Evolutionary conservation across 2,888 invertebrate genomes (phyloP), one percentile per base, ranked within the genome.

Genomic region (Lithodes maja): DNA sequence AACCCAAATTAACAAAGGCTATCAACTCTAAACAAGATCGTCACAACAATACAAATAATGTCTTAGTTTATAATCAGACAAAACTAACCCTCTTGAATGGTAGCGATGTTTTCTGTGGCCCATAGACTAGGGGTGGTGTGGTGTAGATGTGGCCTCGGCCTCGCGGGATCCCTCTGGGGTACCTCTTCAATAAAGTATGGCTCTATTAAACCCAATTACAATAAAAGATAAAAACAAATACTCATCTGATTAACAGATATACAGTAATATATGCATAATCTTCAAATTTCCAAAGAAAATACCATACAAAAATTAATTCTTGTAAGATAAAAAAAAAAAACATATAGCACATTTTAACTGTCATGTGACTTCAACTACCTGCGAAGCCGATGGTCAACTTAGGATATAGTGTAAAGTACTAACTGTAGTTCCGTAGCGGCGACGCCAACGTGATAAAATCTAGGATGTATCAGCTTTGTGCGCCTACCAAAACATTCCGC

Each of bases 381-480:
- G 83, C 74, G 85, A 84, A 33, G 77, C 85, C 88, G 85, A 85
- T 68, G 88, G 88, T 85, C 88, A 77, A 55, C 75, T 81, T 89
- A 89, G 88, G 75, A 69, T 81, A 55, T 89, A 89, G 85, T 85
- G 77, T 85, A 89, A 89, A 89, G 81, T 89, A 75, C 74, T 81
- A 75, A 81, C 68, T 69, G 85, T 89, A 89, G 89, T 89, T 83
- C 79, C 50, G 89, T 89, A 89, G 89, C 79, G 85, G 89, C 83
- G 89, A 89, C 86, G 89, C 89, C 89, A 86, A 82, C 83, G 89
- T 89, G 89, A 89, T 88, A 84, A 85, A 85, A 87, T 61, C 84
- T 88, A 88, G 87, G 79, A 84, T 84, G 74, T 88, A 84, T 84
- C 83, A 88, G 87, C 87, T 88, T 88, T 84, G 80, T 88, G 79